These are phyloP conservation scores for Malurus alboscapulatus DNA, from an alignment of 2,113 vertebrate genomes.

Conservation along the genomic window DNA sequence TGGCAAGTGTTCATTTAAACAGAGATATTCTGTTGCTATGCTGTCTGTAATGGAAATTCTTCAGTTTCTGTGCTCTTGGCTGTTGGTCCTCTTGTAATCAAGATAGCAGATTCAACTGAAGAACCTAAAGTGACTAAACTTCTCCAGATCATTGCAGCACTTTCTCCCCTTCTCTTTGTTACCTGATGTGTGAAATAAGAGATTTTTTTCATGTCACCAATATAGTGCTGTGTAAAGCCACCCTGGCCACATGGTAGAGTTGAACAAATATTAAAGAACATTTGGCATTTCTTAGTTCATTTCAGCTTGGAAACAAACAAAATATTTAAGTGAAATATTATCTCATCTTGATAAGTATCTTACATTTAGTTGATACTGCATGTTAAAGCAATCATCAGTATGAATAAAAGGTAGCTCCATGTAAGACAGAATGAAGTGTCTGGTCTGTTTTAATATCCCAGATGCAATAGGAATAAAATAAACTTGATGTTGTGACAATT, in stretches of 20 bases:
- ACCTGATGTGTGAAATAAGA: not conserved
- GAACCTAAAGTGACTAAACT: not conserved
- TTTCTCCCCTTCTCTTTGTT: not conserved
- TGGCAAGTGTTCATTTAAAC: not conserved
- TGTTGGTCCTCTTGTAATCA: not conserved
- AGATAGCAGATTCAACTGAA: not conserved
- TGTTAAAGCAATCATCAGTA: not conserved
- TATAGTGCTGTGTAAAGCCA: not conserved
- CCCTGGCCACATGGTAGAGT: not conserved
- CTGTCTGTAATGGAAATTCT: not conserved
- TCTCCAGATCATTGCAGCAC: not conserved
- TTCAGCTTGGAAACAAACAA: not conserved
- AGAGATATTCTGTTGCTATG: not conserved
- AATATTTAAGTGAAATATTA: not conserved
- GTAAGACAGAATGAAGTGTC: not conserved
- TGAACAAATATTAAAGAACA: not conserved
- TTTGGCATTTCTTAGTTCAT: not conserved
- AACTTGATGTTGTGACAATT: not conserved
- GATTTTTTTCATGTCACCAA: not conserved
- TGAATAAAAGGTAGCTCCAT: not conserved
- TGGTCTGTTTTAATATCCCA: not conserved
- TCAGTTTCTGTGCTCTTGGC: not conserved
- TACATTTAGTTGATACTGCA: not conserved
- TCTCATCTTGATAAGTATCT: not conserved
- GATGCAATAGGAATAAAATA: not conserved